These are phyloP conservation scores for Merops nubicus DNA, from an alignment of 2,113 vertebrate genomes.

Conservation along the genomic window DNA sequence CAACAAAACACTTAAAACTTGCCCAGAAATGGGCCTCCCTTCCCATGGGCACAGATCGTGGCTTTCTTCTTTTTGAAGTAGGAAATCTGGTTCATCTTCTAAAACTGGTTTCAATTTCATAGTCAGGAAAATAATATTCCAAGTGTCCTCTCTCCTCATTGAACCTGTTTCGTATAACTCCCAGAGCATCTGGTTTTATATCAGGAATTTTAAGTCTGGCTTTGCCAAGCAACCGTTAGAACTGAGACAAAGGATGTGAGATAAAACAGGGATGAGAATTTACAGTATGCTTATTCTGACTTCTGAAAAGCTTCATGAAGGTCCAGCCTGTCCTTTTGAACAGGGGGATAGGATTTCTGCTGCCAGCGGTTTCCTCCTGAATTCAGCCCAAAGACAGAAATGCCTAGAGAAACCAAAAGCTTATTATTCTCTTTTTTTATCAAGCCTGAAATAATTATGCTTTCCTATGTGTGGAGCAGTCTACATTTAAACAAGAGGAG, in stretches of 20 bases:
- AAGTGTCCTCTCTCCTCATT: background rate
- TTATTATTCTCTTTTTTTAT: background rate
- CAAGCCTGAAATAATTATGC: background rate
- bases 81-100: accelerated
- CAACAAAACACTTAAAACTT: background rate
- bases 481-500: constrained; percentile 7
- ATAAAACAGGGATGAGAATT: background rate
- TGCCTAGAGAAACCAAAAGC: background rate
- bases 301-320: background rate
- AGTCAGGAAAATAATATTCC: background rate
- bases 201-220: background rate
- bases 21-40: background rate
- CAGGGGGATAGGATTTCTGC: background rate
- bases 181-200: background rate
- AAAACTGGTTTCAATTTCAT: background rate
- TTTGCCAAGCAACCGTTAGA: background rate
- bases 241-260: background rate
- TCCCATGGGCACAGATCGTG: background rate
- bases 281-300: background rate
- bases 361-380: background rate
- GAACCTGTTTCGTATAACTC: background rate
- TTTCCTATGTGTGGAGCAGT: background rate
- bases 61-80: background rate
- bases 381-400: background rate
- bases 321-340: background rate